Conservation (phyloP, 2,113 vertebrate species). For the Rhinolophus sinicus region DNA sequence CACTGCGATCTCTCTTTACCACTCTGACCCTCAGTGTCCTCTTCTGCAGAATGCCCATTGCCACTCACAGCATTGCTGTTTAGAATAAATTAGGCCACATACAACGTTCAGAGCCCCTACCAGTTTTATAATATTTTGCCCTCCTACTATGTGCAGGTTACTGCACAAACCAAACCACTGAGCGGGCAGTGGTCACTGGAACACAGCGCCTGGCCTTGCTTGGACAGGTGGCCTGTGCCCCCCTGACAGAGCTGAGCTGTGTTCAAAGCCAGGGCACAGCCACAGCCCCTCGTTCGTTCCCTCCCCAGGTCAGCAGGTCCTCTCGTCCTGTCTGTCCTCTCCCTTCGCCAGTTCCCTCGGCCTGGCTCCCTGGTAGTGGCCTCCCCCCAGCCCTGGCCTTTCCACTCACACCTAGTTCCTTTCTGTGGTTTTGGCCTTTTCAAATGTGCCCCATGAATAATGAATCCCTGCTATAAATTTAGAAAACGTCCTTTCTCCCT, state of each 20-base stretch:
- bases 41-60: background rate
- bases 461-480: constrained; percentile 84
- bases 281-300: background rate
- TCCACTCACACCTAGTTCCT: constrained; percentile 72
- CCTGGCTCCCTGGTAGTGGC: constrained; percentile 21
- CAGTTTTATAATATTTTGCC: fast-evolving
- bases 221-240: background rate
- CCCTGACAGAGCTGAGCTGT: background rate
- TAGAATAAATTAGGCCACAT: fast-evolving
- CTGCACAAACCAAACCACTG: fast-evolving
- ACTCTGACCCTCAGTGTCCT: background rate
- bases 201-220: fast-evolving
- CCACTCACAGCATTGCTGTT: fast-evolving
- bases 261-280: fast-evolving
- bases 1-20: background rate
- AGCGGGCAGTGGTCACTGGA: fast-evolving
- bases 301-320: background rate
- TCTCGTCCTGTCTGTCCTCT: background rate
- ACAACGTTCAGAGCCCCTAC: fast-evolving
- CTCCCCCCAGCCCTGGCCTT: constrained; percentile 37
- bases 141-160: fast-evolving
- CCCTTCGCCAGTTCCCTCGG: background rate
- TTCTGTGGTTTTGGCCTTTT: constrained; percentile 81
- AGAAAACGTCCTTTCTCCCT: constrained; percentile 79
- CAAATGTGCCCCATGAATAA: constrained; percentile 79